Evolutionary conservation across 2,888 invertebrate genomes (phyloP), one percentile per base, ranked within the genome.

Genomic region (Napeogenes inachia): DNA sequence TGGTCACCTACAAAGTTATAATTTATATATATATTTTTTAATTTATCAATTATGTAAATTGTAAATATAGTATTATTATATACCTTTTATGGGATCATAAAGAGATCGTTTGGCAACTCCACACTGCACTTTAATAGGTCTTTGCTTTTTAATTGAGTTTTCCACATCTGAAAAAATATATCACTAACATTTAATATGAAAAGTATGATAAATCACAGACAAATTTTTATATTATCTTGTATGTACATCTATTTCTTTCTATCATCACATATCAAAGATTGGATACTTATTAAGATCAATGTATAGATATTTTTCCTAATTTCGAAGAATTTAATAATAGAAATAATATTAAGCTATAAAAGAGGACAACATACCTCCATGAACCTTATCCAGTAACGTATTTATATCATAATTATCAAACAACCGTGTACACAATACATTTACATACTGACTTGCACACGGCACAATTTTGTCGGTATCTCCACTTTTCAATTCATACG

Each of bases 361-460:
- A 6, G 8, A 38, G 32, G 47, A 58, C 12, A 46, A 46, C 47
- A 57, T 74, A 91, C 92, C 91, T 79, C 77, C 82, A 78, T 91
- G 89, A 30, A 92, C 89, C 70, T 81, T 85, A 72, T 90, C 86
- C 64, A 92, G 69, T 62, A 92, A 78, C 54, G 78, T 74, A 64
- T 82, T 82, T 35, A 92, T 80, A 73, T 91, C 87, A 53, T 82
- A 70, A 67, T 89, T 79, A 13, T 88, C 83, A 4, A 70, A 73
- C 38, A 92, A 66, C 62, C 88, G 80, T 2, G 79, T 78, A 69
- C 89, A 87, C 59, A 92, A 71, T 0, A 85, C 84, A 55, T 84
- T 84, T 0, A 83, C 84, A 76, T 90, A 90, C 69, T 84, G 86
- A 69, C 89, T 89, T 0, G 79, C 77, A 0, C 79, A 79, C 0